Conservation (phyloP, 2,888 invertebrate species). For the Nysson spinosus region DNA sequence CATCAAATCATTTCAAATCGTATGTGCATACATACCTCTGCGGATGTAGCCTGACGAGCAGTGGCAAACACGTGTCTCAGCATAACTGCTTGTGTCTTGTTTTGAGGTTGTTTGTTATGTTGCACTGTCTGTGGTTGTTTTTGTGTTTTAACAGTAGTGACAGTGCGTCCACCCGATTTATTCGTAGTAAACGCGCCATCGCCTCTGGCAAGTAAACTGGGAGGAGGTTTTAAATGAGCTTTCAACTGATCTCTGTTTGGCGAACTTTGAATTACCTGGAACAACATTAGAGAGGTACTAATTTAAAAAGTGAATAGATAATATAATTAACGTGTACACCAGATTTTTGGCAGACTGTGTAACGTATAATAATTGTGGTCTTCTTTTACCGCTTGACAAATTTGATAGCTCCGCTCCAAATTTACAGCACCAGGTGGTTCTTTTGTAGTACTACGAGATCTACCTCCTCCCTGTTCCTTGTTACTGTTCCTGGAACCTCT, state of each 20-base stretch:
- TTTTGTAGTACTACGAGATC: conserved; percentile 81
- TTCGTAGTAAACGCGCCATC: conserved; percentile 70
- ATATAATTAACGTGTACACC: neutral
- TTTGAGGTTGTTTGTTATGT: conserved; percentile 68
- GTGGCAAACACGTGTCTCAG: conserved; percentile 72
- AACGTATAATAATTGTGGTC: neutral
- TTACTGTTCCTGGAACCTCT: conserved; percentile 68
- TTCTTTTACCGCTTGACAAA: conserved; percentile 87
- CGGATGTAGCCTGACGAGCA: conserved; percentile 68
- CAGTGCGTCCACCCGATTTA: conserved; percentile 71
- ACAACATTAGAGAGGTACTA: neutral
- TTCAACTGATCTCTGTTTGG: conserved; percentile 92
- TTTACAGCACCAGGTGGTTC: conserved; percentile 95
- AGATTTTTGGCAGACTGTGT: conserved; percentile 7
- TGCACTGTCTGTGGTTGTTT: conserved; percentile 68
- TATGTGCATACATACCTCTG: conserved; percentile 72
- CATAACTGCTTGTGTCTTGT: conserved; percentile 72
- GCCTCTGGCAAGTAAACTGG: conserved; percentile 83
- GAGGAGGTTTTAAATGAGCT: conserved; percentile 91
- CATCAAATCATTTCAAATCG: too few species aligned
- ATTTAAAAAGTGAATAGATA: conserved; percentile 1
- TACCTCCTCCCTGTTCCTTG: conserved; percentile 70
- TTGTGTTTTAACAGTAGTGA: conserved; percentile 72
- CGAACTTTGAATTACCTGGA: conserved; percentile 91
- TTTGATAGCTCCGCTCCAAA: conserved; percentile 95